These are phyloP conservation scores for Tylochromis polylepis DNA, from an alignment of 2,113 vertebrate genomes.

Conservation along the genomic window DNA sequence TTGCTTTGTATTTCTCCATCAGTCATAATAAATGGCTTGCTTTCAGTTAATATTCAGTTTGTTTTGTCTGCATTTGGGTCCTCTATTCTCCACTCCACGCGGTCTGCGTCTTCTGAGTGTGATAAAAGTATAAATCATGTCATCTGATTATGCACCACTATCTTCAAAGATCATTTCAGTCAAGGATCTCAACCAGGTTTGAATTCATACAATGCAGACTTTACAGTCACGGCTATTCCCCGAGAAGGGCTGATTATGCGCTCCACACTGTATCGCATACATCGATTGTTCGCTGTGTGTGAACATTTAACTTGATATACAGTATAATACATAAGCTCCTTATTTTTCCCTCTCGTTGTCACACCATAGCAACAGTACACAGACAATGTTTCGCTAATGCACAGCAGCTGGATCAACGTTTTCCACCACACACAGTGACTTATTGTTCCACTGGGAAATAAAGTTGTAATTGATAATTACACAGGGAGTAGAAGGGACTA, in stretches of 20 bases:
- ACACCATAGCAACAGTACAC: neutral
- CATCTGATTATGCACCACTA: conserved; percentile 52
- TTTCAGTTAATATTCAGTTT: neutral
- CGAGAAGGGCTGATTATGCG: neutral
- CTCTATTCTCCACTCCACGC: accelerated
- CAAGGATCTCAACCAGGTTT: neutral
- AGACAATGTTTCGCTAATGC: conserved; percentile 4
- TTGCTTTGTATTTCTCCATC: neutral
- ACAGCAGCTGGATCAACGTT: conserved; percentile 31
- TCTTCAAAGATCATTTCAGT: neutral
- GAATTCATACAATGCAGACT: neutral
- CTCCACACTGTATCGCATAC: neutral
- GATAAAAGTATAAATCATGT: conserved; percentile 16
- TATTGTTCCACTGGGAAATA: conserved; percentile 60
- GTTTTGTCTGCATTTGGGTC: neutral
- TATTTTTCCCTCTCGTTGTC: neutral
- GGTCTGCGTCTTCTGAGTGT: no score
- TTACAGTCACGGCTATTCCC: neutral
- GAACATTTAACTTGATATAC: neutral
- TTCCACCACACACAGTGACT: conserved; percentile 36
- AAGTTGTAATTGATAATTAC: conserved; percentile 67
- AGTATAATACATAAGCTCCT: neutral
- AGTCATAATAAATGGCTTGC: neutral
- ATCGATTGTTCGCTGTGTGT: neutral
- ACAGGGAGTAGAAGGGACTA: conserved; percentile 39